phyloP scores from a whole-genome alignment of 2,888 invertebrate species.

The Limnephilus rhombicus region DNA sequence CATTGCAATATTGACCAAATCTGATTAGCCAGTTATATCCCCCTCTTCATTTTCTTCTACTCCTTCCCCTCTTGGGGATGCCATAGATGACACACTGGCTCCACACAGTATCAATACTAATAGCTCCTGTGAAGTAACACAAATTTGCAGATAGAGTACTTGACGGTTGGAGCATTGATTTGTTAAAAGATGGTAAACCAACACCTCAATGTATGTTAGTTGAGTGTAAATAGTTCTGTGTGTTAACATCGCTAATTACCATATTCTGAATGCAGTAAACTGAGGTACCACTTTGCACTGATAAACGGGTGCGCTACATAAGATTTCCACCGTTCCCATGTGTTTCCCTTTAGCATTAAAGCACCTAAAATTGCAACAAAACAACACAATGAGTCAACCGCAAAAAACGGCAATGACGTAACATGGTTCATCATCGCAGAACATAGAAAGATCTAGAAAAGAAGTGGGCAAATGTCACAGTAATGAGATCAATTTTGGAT shows the following conservation, averaged over 20 bases:
- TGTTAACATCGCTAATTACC: slow-evolving; percentile 70
- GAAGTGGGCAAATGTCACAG: background rate
- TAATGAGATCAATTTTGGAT: too few relatives aligned
- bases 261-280: slow-evolving; percentile 77
- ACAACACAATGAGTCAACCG: slow-evolving; percentile 36
- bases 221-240: background rate
- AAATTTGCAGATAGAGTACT: background rate
- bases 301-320: slow-evolving; percentile 77
- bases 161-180: background rate
- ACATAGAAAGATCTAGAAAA: background rate
- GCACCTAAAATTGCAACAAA: slow-evolving; percentile 74
- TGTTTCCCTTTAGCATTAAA: slow-evolving; percentile 78
- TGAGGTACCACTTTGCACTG: slow-evolving; percentile 78
- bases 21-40: too few relatives aligned
- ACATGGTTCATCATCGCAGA: background rate
- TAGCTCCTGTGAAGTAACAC: background rate
- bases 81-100: too few relatives aligned
- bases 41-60: too few relatives aligned
- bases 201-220: slow-evolving; percentile 44
- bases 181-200: slow-evolving; percentile 29
- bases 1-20: too few relatives aligned
- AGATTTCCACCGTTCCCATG: slow-evolving; percentile 79
- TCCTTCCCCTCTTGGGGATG: too few relatives aligned
- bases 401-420: background rate
- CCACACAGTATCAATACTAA: background rate